Conservation (phyloP, 2,113 vertebrate species). For the Tichodroma muraria region DNA sequence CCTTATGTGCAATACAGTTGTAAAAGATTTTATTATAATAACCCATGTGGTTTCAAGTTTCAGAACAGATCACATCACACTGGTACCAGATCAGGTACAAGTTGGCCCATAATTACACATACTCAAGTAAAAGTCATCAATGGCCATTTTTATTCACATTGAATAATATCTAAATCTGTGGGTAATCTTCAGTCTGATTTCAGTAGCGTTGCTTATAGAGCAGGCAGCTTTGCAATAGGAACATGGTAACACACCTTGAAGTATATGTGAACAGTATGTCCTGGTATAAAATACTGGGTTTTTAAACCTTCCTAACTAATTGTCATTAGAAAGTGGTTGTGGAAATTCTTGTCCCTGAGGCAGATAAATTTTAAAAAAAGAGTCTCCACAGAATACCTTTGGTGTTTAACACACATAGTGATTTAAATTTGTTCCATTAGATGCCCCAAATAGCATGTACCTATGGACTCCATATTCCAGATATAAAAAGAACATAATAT, state of each 20-base stretch:
- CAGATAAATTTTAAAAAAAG: neutral
- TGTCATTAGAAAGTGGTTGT: neutral
- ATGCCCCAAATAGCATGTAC: slow-evolving; percentile 40
- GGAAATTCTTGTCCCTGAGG: neutral
- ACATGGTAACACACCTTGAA: neutral
- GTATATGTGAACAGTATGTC: slow-evolving; percentile 2
- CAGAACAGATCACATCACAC: slow-evolving; percentile 15
- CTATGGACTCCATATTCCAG: slow-evolving; percentile 34
- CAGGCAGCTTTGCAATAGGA: slow-evolving; percentile 35
- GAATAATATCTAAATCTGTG: slow-evolving; percentile 56
- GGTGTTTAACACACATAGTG: neutral
- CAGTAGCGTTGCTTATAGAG: slow-evolving; percentile 35
- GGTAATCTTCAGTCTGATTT: slow-evolving; percentile 46
- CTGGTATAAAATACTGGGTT: slow-evolving; percentile 59
- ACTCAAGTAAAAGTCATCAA: slow-evolving; percentile 43
- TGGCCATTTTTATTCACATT: slow-evolving; percentile 65
- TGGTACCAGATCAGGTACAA: slow-evolving; percentile 55
- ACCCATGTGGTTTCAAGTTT: slow-evolving; percentile 7
- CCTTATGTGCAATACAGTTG: slow-evolving; percentile 50
- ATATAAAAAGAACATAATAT: slow-evolving; percentile 33
- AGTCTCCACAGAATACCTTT: neutral
- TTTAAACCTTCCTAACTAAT: slow-evolving; percentile 36
- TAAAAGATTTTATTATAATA: slow-evolving; percentile 18
- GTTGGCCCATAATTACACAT: slow-evolving; percentile 54
- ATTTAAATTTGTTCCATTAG: neutral